Evolutionary conservation across 1,140 invertebrate genomes (phyloP).

Genomic region (Platorchestia sp.): DNA sequence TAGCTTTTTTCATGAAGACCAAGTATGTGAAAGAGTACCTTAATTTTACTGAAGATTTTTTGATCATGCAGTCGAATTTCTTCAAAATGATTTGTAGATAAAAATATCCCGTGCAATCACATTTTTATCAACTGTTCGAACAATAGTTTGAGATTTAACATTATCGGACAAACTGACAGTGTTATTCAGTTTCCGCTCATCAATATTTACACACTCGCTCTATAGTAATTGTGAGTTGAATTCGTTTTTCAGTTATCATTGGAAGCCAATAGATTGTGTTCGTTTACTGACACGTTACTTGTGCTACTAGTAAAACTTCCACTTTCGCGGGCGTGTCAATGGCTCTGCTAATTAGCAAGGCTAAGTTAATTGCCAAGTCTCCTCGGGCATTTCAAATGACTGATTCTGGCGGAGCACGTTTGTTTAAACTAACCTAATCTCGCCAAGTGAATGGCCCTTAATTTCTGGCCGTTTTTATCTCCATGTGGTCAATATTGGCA

Average conservation of each 20-base stretch:
- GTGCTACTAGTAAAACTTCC: background rate
- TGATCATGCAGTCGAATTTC: no score
- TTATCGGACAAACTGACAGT: background rate
- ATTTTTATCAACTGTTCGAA: background rate
- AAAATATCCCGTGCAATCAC: background rate
- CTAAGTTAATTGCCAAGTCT: background rate
- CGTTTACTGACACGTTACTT: background rate
- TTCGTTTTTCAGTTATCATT: background rate
- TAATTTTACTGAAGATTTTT: no score
- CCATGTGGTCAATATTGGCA: constrained; percentile 34
- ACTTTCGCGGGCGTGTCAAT: background rate
- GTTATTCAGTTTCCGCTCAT: background rate
- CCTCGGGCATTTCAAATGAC: background rate
- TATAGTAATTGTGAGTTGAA: background rate
- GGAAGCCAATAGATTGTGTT: background rate
- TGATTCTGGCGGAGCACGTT: background rate
- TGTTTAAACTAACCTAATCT: background rate
- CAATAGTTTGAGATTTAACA: background rate
- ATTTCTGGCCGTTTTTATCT: background rate
- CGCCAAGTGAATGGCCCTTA: background rate
- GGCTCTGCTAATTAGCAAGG: background rate
- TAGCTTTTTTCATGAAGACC: no score
- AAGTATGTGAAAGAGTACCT: no score
- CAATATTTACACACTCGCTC: background rate
- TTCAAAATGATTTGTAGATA: background rate